Evolutionary conservation across 1,140 invertebrate genomes (phyloP).

Genomic region (Holotrichia oblita): DNA sequence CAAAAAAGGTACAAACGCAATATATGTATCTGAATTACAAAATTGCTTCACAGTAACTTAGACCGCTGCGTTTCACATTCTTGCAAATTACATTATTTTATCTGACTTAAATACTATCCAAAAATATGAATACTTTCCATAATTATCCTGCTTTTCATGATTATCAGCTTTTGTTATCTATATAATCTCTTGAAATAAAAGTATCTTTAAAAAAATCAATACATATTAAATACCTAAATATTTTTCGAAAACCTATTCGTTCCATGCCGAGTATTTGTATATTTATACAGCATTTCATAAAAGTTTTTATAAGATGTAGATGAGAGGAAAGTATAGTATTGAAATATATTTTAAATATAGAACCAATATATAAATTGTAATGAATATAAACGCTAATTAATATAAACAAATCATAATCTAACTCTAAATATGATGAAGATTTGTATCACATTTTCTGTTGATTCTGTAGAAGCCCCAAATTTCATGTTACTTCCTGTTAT

Average conservation of each 20-base stretch:
- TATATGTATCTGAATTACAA: too few species aligned
- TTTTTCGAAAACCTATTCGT: conserved; percentile 38
- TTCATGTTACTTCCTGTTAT: too few species aligned
- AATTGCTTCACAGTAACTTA: too few species aligned
- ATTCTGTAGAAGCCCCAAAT: background rate
- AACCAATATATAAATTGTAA: conserved; percentile 38
- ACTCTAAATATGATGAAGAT: background rate
- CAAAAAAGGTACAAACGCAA: too few species aligned
- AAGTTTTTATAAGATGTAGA: conserved; percentile 47
- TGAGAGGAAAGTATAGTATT: conserved; percentile 37
- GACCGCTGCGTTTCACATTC: too few species aligned
- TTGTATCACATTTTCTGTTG: conserved; percentile 3
- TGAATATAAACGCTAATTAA: background rate
- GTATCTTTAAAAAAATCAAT: too few species aligned
- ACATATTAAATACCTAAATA: background rate
- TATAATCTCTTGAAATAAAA: too few species aligned
- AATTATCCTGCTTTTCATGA: too few species aligned
- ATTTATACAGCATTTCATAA: conserved; percentile 46
- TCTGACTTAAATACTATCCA: too few species aligned
- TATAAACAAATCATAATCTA: background rate
- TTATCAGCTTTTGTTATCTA: too few species aligned
- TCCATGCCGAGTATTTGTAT: conserved; percentile 45
- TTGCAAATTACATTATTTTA: too few species aligned
- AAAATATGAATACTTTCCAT: too few species aligned
- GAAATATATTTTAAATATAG: conserved; percentile 47